Conservation (phyloP, 2,113 vertebrate species). For the Elaphurus davidianus region DNA sequence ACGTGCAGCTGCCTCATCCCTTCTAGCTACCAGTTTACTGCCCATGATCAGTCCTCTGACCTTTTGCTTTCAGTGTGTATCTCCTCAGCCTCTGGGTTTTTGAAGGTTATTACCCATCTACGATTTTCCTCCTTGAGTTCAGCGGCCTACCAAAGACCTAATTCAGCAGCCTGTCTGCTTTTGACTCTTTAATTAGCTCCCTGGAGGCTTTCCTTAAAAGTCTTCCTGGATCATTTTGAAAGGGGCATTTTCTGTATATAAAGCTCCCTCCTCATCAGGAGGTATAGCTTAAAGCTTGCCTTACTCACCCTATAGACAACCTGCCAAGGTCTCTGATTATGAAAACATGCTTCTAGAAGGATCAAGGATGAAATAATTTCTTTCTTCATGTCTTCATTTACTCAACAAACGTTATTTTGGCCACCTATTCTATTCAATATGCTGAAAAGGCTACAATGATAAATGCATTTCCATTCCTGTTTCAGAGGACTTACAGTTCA, state of each 20-base stretch:
- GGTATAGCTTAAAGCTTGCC: slow-evolving; percentile 13
- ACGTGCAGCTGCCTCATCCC: neutral
- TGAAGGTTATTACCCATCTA: neutral
- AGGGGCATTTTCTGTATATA: slow-evolving; percentile 37
- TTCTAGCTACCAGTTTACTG: neutral
- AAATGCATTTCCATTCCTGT: neutral
- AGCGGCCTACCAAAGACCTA: slow-evolving; percentile 35
- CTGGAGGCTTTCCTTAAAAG: slow-evolving; percentile 62
- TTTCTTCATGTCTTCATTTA: slow-evolving; percentile 29
- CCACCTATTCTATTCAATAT: neutral
- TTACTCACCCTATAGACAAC: neutral
- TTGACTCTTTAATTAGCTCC: slow-evolving; percentile 71
- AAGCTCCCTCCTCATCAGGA: slow-evolving; percentile 36
- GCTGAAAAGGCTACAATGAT: neutral
- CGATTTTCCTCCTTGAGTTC: slow-evolving; percentile 22
- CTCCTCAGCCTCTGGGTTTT: neutral
- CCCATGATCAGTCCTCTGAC: neutral
- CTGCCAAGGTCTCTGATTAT: slow-evolving; percentile 5
- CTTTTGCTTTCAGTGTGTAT: neutral
- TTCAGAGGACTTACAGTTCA: neutral
- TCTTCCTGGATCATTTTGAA: slow-evolving; percentile 59
- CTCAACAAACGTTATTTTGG: neutral
- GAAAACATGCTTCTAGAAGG: neutral
- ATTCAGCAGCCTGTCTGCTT: slow-evolving; percentile 58
- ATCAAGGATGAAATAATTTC: slow-evolving; percentile 32